A percentile compares a stretch with the other conserved stretches of the same genome.
phyloP scores from a whole-genome alignment of 2,888 invertebrate species.

The Sipha maydis region DNA sequence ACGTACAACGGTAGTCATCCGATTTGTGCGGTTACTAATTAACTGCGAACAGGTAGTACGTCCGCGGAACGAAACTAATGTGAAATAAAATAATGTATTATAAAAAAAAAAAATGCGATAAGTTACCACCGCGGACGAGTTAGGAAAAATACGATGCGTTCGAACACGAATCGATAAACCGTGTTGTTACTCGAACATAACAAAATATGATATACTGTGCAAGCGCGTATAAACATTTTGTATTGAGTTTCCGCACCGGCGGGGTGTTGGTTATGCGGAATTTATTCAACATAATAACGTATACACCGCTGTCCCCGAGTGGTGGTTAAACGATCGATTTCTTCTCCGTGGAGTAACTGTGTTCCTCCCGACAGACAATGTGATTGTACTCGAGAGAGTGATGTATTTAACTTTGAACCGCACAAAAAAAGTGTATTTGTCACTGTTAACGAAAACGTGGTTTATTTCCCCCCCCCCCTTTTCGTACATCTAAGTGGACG shows the following conservation, averaged over 20 bases:
- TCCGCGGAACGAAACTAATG: no score
- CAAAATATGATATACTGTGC: not conserved
- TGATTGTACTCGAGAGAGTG: conserved; percentile 27
- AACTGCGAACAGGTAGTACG: no score
- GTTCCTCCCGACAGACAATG: not conserved
- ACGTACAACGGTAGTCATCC: no score
- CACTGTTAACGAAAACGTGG: conserved; percentile 1
- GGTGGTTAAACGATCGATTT: conserved; percentile 33
- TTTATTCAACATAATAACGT: conserved; percentile 21
- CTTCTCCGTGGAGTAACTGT: not conserved
- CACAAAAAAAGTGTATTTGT: not conserved
- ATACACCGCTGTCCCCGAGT: not conserved
- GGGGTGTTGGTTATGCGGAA: conserved; percentile 2
- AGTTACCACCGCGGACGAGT: not conserved
- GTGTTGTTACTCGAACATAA: not conserved
- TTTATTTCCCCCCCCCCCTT: not conserved
- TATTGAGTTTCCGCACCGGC: not conserved
- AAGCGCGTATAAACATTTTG: not conserved
- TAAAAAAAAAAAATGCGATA: no score
- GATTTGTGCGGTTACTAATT: no score
- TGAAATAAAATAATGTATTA: no score
- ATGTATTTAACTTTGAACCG: not conserved
- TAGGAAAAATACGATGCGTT: not conserved
- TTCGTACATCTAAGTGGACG: no score
- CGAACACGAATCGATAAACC: not conserved